phyloP scores from a whole-genome alignment of 2,797 vertebrate genomes.

The Chaenodraco wilsoni region DNA sequence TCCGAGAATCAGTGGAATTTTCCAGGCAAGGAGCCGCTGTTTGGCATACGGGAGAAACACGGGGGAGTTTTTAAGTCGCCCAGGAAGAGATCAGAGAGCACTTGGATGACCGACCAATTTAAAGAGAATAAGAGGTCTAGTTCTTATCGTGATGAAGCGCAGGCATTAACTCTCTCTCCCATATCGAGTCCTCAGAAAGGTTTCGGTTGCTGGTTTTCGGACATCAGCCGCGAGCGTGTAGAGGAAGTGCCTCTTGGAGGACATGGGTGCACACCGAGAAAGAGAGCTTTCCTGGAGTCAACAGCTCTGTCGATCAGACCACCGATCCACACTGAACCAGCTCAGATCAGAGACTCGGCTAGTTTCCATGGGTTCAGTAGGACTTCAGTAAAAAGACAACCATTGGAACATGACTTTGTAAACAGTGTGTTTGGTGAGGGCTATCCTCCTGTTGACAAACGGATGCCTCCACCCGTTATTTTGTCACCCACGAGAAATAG shows the following conservation, averaged over 20 bases:
- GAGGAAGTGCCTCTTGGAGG: neutral
- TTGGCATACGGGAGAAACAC: neutral
- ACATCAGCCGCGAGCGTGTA: neutral
- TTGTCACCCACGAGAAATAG: constrained; percentile 55
- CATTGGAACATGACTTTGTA: neutral
- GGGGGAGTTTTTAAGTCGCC: neutral
- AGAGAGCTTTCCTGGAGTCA: constrained; percentile 41
- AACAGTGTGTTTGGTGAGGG: neutral
- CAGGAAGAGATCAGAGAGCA: constrained; percentile 18
- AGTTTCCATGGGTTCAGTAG: constrained; percentile 2
- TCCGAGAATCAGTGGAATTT: neutral
- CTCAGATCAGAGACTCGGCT: neutral
- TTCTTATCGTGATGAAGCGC: constrained; percentile 35
- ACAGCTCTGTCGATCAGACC: constrained; percentile 6
- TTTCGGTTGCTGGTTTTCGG: neutral
- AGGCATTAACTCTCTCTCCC: constrained; percentile 77
- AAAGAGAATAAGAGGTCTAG: constrained; percentile 25
- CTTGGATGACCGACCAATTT: neutral
- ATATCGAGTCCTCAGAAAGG: constrained; percentile 59
- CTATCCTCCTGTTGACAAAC: neutral
- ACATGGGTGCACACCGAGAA: constrained; percentile 4
- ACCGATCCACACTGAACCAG: neutral
- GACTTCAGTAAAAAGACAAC: constrained; percentile 31
- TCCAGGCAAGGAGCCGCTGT: neutral
- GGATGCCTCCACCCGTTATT: constrained; percentile 16